Evolutionary conservation across 2,888 invertebrate species (phyloP).

Genomic region (Trichopria drosophilae): DNA sequence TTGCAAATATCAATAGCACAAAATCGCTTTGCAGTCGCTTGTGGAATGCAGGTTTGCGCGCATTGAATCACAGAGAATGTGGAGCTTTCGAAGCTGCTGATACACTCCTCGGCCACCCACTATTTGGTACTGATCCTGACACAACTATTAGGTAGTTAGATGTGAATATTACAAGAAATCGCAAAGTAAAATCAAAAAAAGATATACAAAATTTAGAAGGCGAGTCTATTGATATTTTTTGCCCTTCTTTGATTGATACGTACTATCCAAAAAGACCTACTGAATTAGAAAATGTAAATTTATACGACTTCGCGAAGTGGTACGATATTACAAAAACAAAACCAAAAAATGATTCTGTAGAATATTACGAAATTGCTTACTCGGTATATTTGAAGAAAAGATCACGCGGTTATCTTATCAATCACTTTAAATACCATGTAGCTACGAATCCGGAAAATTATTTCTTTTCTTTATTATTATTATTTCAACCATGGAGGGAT

Average conservation of each 20-base stretch:
- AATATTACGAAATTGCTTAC: slow-evolving; percentile 5
- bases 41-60: slow-evolving; percentile 43
- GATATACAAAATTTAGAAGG: slow-evolving; percentile 14
- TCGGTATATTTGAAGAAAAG: slow-evolving; percentile 30
- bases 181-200: slow-evolving; percentile 20
- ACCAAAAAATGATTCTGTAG: not conserved
- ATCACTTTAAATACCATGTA: slow-evolving; percentile 38
- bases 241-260: slow-evolving; percentile 37
- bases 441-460: slow-evolving; percentile 27
- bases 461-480: slow-evolving; percentile 29
- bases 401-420: slow-evolving; percentile 40
- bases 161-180: slow-evolving; percentile 28
- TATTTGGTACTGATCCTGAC: slow-evolving; percentile 44
- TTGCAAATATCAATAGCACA: no score
- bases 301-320: slow-evolving; percentile 35
- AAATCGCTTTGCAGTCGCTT: slow-evolving; percentile 41
- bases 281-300: slow-evolving; percentile 31
- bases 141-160: slow-evolving; percentile 49
- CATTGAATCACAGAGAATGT: slow-evolving; percentile 43
- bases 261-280: slow-evolving; percentile 39
- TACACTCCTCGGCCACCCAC: slow-evolving; percentile 41
- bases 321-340: no score
- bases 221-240: slow-evolving; percentile 40
- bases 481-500: slow-evolving; percentile 34
- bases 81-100: slow-evolving; percentile 47